A percentile compares a stretch with the other conserved stretches of the same genome.
Evolutionary conservation across 2,113 vertebrate genomes (phyloP).

Genomic region (Gallinago media): DNA sequence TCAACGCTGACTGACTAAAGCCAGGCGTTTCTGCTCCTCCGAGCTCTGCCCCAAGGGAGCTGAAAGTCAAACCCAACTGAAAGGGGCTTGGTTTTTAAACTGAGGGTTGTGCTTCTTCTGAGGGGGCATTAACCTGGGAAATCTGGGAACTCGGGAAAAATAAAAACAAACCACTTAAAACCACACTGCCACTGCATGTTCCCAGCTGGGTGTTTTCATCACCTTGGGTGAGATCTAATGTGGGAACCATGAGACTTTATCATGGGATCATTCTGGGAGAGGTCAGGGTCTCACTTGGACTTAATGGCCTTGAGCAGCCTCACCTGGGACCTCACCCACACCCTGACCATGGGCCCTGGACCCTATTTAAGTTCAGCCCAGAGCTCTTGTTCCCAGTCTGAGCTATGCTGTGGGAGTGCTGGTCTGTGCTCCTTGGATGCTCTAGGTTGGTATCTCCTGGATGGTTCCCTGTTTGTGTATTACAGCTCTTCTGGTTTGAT

Average conservation of each 20-base stretch:
- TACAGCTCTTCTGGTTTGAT: accelerated
- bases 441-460: not conserved
- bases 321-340: not conserved
- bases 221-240: not conserved
- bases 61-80: not conserved
- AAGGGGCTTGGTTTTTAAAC: not conserved
- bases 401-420: accelerated
- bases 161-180: not conserved
- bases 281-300: not conserved
- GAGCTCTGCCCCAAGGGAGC: not conserved
- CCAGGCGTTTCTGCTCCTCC: not conserved
- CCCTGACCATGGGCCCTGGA: not conserved
- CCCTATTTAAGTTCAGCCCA: not conserved
- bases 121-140: not conserved
- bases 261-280: not conserved
- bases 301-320: not conserved
- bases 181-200: not conserved
- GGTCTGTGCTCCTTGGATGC: accelerated
- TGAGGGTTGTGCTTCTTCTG: not conserved
- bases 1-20: not conserved
- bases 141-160: not conserved
- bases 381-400: accelerated
- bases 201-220: not conserved
- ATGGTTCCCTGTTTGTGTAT: accelerated
- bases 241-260: accelerated